These are phyloP conservation scores for Corapipo altera DNA, from an alignment of 2,113 vertebrate genomes.

Conservation along the genomic window DNA sequence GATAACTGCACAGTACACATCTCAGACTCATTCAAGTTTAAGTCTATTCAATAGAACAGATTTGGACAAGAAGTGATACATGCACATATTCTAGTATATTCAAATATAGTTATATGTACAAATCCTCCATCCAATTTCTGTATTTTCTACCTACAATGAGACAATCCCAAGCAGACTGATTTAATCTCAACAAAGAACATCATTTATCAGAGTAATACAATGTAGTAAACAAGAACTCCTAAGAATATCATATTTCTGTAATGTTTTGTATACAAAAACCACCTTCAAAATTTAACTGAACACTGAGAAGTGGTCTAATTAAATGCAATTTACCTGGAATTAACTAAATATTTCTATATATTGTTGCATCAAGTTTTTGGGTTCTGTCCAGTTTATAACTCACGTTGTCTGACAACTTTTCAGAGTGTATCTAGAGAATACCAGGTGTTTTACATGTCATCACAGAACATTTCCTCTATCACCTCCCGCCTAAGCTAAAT, in stretches of 20 bases:
- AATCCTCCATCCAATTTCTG: slow-evolving; percentile 15
- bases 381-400: background rate
- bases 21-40: slow-evolving; percentile 1
- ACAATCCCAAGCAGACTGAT: background rate
- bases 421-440: background rate
- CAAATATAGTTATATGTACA: slow-evolving; percentile 29
- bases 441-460: background rate
- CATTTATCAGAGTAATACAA: slow-evolving; percentile 41
- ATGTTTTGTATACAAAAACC: background rate
- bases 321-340: background rate
- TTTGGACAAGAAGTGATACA: slow-evolving; percentile 29
- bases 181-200: slow-evolving; percentile 34
- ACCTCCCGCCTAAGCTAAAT: background rate
- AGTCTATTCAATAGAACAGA: slow-evolving; percentile 39
- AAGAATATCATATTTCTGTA: background rate
- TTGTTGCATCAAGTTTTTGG: background rate
- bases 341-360: background rate
- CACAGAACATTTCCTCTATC: background rate
- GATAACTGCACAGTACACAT: background rate
- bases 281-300: background rate
- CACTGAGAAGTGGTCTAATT: background rate
- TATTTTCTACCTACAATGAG: slow-evolving; percentile 17
- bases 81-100: slow-evolving; percentile 42
- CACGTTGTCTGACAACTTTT: background rate
- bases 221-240: background rate